A percentile compares a stretch with the other conserved stretches of the same genome.
These are phyloP conservation scores for Ectropis grisescens DNA, from an alignment of 1,140 invertebrate genomes.

Conservation along the genomic window DNA sequence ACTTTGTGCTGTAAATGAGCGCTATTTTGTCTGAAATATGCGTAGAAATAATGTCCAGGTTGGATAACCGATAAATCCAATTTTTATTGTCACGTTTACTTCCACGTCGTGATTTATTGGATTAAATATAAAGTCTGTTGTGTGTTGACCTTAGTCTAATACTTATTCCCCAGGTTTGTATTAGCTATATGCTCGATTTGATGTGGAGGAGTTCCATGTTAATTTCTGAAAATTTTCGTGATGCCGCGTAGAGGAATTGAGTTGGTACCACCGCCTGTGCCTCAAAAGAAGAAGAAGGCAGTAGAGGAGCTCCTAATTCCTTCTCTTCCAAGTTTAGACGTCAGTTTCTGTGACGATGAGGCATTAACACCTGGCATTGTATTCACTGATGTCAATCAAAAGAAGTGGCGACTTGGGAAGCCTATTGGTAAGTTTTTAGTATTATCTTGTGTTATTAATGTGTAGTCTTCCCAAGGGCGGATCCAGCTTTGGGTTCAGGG, in stretches of 20 bases:
- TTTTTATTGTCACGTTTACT: slow-evolving; percentile 19
- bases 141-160: too few relatives aligned
- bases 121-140: slow-evolving; percentile 10
- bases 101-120: slow-evolving; percentile 20
- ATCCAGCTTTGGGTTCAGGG: too few relatives aligned
- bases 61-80: slow-evolving; percentile 9
- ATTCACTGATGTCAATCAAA: slow-evolving; percentile 83
- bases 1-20: too few relatives aligned
- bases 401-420: slow-evolving; percentile 89
- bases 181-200: too few relatives aligned
- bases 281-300: slow-evolving; percentile 43
- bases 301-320: slow-evolving; percentile 21
- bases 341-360: slow-evolving; percentile 51
- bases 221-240: background rate
- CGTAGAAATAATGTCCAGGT: too few relatives aligned
- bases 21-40: too few relatives aligned
- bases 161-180: too few relatives aligned
- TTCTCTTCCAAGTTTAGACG: slow-evolving; percentile 26
- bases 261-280: slow-evolving; percentile 22
- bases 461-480: too few relatives aligned
- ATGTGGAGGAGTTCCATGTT: too few relatives aligned
- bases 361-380: slow-evolving; percentile 76
- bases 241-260: slow-evolving; percentile 52
- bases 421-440: slow-evolving; percentile 79
- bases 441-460: background rate